Conservation (phyloP, 2,888 invertebrate species). For the Nymphalis c-album region DNA sequence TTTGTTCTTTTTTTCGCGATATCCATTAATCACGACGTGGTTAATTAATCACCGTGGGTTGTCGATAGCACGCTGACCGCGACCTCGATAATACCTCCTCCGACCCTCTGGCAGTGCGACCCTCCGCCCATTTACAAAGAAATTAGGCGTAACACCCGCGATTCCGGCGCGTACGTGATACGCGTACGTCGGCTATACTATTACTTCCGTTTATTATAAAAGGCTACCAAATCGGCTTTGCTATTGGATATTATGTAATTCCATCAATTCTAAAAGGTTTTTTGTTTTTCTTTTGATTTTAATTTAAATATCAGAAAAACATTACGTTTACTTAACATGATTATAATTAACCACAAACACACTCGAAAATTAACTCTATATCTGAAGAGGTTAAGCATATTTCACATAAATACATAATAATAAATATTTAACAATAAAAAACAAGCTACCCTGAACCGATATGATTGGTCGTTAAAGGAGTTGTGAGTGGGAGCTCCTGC, state of each 20-base stretch:
- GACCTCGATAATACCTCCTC: slow-evolving; percentile 28
- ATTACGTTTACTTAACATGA: no score
- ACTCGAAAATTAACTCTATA: no score
- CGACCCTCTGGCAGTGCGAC: background rate
- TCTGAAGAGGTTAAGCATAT: no score
- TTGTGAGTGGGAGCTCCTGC: no score
- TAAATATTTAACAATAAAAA: no score
- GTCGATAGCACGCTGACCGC: slow-evolving; percentile 42
- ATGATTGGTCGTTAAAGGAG: no score
- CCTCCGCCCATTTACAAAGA: slow-evolving; percentile 27
- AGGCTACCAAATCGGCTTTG: background rate
- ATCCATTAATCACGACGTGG: slow-evolving; percentile 43
- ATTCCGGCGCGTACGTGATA: slow-evolving; percentile 23
- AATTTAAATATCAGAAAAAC: no score
- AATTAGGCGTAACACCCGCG: slow-evolving; percentile 24
- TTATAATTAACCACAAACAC: no score
- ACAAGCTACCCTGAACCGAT: no score
- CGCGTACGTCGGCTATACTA: slow-evolving; percentile 18
- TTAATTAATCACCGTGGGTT: slow-evolving; percentile 45
- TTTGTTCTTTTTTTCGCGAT: slow-evolving; percentile 39
- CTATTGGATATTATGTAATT: background rate
- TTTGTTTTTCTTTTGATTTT: no score
- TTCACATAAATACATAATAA: no score
- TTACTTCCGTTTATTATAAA: slow-evolving; percentile 8
- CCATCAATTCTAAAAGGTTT: background rate